These are phyloP conservation scores for Phenganax marumi DNA, from an alignment of 92 coral and sea anemone genomes.

Conservation along the genomic window DNA sequence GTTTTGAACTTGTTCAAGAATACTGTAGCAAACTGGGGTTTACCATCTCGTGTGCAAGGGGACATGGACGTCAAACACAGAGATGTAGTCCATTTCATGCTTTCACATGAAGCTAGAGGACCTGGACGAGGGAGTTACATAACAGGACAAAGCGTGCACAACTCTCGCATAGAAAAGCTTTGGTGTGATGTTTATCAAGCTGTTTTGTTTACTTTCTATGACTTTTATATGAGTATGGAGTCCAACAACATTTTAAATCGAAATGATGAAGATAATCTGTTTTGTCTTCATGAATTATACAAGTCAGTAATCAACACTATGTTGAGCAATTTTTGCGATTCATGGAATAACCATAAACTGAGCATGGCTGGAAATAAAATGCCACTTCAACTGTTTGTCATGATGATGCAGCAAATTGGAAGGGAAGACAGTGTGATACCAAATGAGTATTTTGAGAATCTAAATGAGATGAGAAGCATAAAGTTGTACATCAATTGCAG, in stretches of 20 bases:
- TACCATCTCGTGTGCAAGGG: constrained; percentile 54
- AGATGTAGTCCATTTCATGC: constrained; percentile 51
- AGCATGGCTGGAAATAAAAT: constrained; percentile 49
- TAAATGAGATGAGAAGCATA: constrained; percentile 22
- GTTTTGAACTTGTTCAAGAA: constrained; percentile 44
- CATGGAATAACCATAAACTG: constrained; percentile 52
- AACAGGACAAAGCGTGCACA: constrained; percentile 39
- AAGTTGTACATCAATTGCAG: too few relatives aligned
- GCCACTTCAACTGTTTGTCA: constrained; percentile 56
- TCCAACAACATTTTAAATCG: background rate
- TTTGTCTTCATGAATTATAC: constrained; percentile 40
- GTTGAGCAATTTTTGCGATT: constrained; percentile 17
- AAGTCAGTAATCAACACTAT: constrained; percentile 33
- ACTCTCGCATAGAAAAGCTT: constrained; percentile 41
- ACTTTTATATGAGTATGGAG: constrained; percentile 30
- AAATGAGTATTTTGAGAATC: constrained; percentile 56
- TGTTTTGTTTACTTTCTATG: constrained; percentile 34
- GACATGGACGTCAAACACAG: constrained; percentile 57
- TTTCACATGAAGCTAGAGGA: constrained; percentile 41
- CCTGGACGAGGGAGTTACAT: constrained; percentile 54
- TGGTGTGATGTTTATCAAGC: constrained; percentile 48
- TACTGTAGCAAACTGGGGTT: constrained; percentile 51
- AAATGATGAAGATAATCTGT: constrained; percentile 35
- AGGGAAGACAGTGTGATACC: constrained; percentile 43
- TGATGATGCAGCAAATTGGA: constrained; percentile 67